A percentile compares a stretch with the other conserved stretches of the same genome.
These are phyloP conservation scores for Aegotheles bennettii DNA, from an alignment of 2,113 vertebrate genomes.

Conservation along the genomic window DNA sequence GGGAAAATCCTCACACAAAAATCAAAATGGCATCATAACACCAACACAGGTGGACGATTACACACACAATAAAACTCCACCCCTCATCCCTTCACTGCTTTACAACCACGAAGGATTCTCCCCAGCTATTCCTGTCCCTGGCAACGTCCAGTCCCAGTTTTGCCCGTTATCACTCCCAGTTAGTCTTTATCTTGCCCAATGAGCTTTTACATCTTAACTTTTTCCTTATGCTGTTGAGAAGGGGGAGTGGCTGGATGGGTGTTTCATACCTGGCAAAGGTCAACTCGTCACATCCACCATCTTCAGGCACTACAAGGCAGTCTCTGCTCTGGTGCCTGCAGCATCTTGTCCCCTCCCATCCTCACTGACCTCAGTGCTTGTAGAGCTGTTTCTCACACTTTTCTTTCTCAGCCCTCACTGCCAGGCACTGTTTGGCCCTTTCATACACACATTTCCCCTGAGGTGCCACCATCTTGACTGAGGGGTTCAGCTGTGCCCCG, in stretches of 20 bases:
- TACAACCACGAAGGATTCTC: neutral
- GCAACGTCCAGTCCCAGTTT: neutral
- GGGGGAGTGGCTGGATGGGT: neutral
- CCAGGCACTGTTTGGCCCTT: neutral
- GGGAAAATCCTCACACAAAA: neutral
- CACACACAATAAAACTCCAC: fast-evolving
- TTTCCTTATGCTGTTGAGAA: neutral
- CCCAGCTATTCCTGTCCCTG: neutral
- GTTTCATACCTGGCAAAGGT: neutral
- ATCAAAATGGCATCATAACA: neutral
- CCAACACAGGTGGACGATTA: neutral
- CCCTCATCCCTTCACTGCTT: neutral
- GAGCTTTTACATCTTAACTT: neutral
- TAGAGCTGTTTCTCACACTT: neutral
- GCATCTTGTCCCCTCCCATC: neutral
- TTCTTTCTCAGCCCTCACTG: neutral
- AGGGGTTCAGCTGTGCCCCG: neutral
- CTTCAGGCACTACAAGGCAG: neutral
- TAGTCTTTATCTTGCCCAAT: neutral
- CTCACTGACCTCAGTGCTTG: neutral
- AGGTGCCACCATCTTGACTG: neutral
- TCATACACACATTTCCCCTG: fast-evolving
- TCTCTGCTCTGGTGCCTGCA: neutral
- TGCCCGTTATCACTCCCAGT: neutral
- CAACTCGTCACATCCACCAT: neutral